Base-by-base conservation (phyloP, 2,797 vertebrate genomes). In the Salmo trutta region DNA sequence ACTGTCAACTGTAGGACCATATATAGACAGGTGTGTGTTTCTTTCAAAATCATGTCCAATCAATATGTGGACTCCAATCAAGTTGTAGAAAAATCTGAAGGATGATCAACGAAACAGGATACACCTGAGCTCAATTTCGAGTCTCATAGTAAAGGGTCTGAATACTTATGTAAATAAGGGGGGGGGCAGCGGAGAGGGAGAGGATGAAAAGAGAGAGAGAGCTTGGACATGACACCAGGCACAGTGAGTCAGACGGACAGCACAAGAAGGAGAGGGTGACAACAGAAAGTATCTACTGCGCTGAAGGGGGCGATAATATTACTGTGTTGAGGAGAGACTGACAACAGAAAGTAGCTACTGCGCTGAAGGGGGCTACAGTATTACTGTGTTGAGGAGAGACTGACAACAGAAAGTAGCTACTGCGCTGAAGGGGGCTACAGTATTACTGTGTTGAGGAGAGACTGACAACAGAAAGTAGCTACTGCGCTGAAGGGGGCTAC, bases 191-290 rank as follows among this genome's bases (percentile, higher is more conserved):
- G 82, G 72, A 29, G 75, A 79, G 82, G 76, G 81, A 78, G 84
- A 91, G 91, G 92, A 88, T 92, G 74, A 78, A 77, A 70, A 81
- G 83, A 86, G 87, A 83, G 82, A 76, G 79, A 74, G 16, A 80
- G 72, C 75, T 81, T 79, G 76, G 88, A 85, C 77, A 86, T 88
- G 81, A 83, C 21, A 81, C 79, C 69, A 75, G 77, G 68, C 41
- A 47, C 41, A 47, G 41, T 47, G 64, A 52, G 41, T 75, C 33
- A 33, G 56, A 16, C 67, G 77, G 36, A 51, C 36, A 64, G 10
- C 12, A 36, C 24, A 79, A 75, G 82, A 24, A 51, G 36, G 79
- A 83, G 69, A 79, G 74, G 83, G 54, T 4, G 64, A 72, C 67
- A 72, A 73, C 75, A 80, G 56, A 21, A 4, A 33, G 31, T 33